Base-by-base conservation (phyloP, 2,113 vertebrate genomes). In the Pachycephala philippinensis region DNA sequence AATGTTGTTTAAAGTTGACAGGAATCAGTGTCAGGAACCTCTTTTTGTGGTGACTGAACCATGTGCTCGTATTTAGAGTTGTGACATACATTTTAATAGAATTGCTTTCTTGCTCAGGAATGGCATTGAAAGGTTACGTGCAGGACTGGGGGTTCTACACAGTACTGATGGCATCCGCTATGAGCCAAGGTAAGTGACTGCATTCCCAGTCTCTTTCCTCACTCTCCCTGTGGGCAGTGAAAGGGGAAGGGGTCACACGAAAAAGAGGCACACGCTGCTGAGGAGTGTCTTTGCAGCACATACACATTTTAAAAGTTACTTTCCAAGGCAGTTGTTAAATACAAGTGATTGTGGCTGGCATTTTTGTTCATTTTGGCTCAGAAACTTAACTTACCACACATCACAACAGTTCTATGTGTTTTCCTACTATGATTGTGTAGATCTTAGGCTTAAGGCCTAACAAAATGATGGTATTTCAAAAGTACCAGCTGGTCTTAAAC, bases 91-190 rank as follows among this genome's bases (percentile, higher is more conserved):
- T 69, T 92, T 91, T 39, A 53, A 13, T 37, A 14, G 57, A 22
- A 33, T 15, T 91, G 26, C 26, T 93, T 66, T 82, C 91, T 95
- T 37, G 56, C 90, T 92, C 96, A 99, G 99, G 99, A 99, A 99
- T 15, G 99, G 99, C 31, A 96, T 99, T 69, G 99, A 99, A 89
- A 98, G 98, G 85, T 91, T 99, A 65, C 98, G 96, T 89, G 98
- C 98, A 93, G 98, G 98, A 65, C 97, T 98, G 50, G 99, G 98
- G 19, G 87, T 99, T 35, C 90, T 99, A 47, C 66, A 98, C n/a
- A 95, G 97, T 5, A 4, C 96, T 39, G 98, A 98, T 11, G 97
- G 98, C 13, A 89, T 99, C 85, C 69, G 84, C 91, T 99, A 99
- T 5, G 98, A 99, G 91, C 98, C 99, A 3, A 99, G 98, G 99